Conservation (phyloP, 2,797 vertebrate species). For the Crocidura indochinensis region DNA sequence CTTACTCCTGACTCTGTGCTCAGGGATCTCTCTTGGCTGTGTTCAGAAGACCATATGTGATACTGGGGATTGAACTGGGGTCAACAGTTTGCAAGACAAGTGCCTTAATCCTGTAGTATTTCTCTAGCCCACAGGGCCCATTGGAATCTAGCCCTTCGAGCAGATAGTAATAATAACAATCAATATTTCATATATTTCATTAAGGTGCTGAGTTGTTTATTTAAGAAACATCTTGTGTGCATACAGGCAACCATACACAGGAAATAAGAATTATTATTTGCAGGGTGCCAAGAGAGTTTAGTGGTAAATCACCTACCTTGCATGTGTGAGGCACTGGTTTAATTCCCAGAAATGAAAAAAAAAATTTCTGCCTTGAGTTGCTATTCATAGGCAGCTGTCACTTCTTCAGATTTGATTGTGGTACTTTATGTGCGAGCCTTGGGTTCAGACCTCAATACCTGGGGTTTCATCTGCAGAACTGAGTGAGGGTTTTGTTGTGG, state of each 20-base stretch:
- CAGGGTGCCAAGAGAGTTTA: no score
- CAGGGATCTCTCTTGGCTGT: no score
- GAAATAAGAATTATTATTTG: background rate
- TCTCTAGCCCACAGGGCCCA: no score
- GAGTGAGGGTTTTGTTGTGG: background rate
- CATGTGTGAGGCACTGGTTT: no score
- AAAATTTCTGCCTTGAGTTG: background rate
- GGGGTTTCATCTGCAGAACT: background rate
- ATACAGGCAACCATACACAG: background rate
- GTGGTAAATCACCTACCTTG: no score
- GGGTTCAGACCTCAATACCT: slow-evolving; percentile 10
- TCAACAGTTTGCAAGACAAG: no score
- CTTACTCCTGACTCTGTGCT: no score
- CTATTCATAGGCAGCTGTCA: background rate
- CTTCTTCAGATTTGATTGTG: background rate
- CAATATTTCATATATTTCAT: background rate
- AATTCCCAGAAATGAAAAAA: no score
- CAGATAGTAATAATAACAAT: background rate
- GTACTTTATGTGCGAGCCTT: background rate
- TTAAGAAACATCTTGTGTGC: background rate
- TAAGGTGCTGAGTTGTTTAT: background rate
- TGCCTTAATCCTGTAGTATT: no score
- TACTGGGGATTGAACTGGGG: no score
- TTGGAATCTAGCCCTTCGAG: background rate
- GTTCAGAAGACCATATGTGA: no score